phyloP scores from a whole-genome alignment of 2,888 invertebrate species.

The Pimpla rufipes region DNA sequence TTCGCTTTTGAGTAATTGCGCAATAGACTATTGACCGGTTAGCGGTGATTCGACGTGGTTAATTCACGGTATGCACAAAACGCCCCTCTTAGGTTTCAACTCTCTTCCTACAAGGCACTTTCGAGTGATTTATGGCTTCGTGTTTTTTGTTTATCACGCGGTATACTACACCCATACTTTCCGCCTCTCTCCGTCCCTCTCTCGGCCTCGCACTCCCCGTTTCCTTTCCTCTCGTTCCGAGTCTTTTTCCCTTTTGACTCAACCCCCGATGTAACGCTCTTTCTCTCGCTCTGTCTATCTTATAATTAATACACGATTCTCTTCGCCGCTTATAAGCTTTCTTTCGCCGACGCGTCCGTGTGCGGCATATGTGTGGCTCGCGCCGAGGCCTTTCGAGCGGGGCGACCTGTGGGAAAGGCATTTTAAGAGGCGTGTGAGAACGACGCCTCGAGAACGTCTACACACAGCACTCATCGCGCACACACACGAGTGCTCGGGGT shows the following conservation, averaged over 20 bases:
- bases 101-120: conserved; percentile 59
- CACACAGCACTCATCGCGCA: conserved; percentile 23
- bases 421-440: conserved; percentile 71
- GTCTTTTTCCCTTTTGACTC: conserved; percentile 30
- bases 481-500: conserved; percentile 29
- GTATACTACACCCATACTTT: conserved; percentile 26
- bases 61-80: conserved; percentile 57
- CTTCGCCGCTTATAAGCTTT: conserved; percentile 40
- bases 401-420: conserved; percentile 74
- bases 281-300: conserved; percentile 62
- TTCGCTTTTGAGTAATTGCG: not conserved
- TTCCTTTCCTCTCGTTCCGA: conserved; percentile 1
- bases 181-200: conserved; percentile 2
- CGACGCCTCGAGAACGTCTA: conserved; percentile 60
- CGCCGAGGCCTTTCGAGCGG: conserved; percentile 64
- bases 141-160: conserved; percentile 44
- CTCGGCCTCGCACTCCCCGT: conserved; percentile 16
- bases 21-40: conserved; percentile 1
- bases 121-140: conserved; percentile 66
- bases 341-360: conserved; percentile 30
- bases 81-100: conserved; percentile 51
- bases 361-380: conserved; percentile 42
- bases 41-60: conserved; percentile 28
- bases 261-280: conserved; percentile 34
- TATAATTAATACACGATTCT: conserved; percentile 64